Evolutionary conservation across 2,888 invertebrate genomes (phyloP), one percentile per base, ranked within the genome.

Genomic region (Horisme vitalbata): DNA sequence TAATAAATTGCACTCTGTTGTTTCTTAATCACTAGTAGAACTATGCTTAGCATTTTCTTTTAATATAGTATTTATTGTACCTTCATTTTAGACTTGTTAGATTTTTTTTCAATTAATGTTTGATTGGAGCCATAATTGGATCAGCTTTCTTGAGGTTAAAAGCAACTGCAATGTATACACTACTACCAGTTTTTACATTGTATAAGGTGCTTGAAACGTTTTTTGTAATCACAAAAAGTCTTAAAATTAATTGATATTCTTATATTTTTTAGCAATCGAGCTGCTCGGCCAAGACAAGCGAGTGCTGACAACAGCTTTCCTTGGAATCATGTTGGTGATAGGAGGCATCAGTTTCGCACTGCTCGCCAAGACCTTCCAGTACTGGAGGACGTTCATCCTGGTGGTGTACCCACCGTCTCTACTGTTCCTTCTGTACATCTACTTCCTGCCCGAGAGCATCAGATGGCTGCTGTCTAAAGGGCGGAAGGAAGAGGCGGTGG

Each of bases 381-480:
- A 94, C 65, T 96, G 96, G 96, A 90, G 94, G 50, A 86, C 90
- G 26, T 87, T 94, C 50, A 91, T 95, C 44, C 84, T 94, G 13
- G 90, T 94, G 9, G 86, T 93, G 3, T 96, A 95, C 63, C 90
- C 92, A 0, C 96, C 96, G 0, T 92, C 94, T 0, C 64, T 95
- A 4, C 74, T 95, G 0, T 91, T 95, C 55, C 71, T 96, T 11
- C 72, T 90, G 0, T 94, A 95, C 68, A 91, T 93, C 41, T 94
- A 94, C 90, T 63, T 94, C 3, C 79, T 94, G n/a, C 95, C 95
- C 0, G 95, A 95, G 75, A 95, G 95, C 41, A 91, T 95, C 14
- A 86, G 96, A 49, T 96, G 96, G 96, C 82, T 96, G 4, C 69
- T 95, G 1, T 92, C 93, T 0, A 93, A 94, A 56, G 93, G 93